A percentile compares a stretch with the other conserved stretches of the same genome.
Conservation (phyloP, 1,140 invertebrate genomes). For the Diorhabda carinulata region DNA sequence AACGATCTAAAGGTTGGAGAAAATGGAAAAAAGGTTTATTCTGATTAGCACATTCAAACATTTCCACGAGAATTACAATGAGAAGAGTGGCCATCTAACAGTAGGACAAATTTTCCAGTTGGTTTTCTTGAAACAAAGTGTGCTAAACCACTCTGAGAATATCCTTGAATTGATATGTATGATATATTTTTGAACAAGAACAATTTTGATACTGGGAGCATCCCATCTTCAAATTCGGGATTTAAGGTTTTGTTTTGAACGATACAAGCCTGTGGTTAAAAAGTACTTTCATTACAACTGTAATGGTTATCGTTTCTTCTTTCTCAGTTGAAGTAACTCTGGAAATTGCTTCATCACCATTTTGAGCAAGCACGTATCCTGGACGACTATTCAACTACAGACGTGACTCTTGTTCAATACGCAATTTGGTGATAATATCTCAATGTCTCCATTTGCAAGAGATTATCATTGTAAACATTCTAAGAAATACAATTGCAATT, state of each 20-base stretch:
- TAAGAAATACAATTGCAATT: no score
- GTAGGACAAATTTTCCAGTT: no score
- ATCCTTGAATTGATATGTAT: no score
- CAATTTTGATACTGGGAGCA: constrained; percentile 40
- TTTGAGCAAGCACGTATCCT: constrained; percentile 39
- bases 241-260: constrained; percentile 44
- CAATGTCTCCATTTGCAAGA: no score
- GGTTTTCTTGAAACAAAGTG: no score
- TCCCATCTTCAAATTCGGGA: constrained; percentile 41
- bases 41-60: no score
- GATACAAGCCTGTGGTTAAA: constrained; percentile 39
- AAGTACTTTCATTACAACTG: constrained; percentile 38
- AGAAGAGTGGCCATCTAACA: no score
- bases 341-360: constrained; percentile 40
- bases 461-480: no score
- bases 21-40: neutral
- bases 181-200: no score
- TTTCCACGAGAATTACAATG: no score
- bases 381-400: constrained; percentile 36
- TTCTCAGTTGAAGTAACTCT: constrained; percentile 33
- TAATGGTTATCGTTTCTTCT: constrained; percentile 33
- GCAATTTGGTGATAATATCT: no score
- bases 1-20: neutral
- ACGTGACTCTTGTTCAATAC: constrained; percentile 34
- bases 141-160: no score